These are phyloP conservation scores for Lutjanus campechanus DNA, from an alignment of 2,797 vertebrate genomes.

Conservation along the genomic window DNA sequence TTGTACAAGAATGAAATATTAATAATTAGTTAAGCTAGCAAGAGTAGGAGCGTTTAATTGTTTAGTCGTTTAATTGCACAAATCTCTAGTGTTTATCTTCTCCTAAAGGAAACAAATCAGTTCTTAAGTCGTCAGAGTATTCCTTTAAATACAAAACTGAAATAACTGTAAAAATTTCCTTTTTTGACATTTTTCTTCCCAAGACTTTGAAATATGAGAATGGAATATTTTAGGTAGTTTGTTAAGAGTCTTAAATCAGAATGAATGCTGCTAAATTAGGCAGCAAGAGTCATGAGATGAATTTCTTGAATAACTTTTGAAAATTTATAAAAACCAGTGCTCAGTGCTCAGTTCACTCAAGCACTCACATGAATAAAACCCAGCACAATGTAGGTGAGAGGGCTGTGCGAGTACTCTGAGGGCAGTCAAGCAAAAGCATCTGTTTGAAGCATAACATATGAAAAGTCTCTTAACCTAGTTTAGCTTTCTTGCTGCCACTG, in stretches of 20 bases:
- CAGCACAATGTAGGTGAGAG: constrained; percentile 36
- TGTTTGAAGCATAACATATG: constrained; percentile 49
- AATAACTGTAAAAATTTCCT: neutral
- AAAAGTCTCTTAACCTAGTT: constrained; percentile 57
- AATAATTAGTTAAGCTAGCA: too few species aligned
- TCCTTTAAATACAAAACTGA: neutral
- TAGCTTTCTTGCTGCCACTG: constrained; percentile 21
- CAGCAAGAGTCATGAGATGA: neutral
- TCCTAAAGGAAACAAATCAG: neutral
- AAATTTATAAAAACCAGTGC: neutral
- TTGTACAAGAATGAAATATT: too few species aligned
- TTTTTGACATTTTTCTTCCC: too few species aligned
- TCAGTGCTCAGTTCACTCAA: constrained; percentile 1
- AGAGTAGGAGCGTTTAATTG: too few species aligned
- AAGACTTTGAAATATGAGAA: neutral
- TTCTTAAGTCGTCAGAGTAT: neutral
- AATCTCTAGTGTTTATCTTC: neutral
- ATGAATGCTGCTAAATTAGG: constrained; percentile 3
- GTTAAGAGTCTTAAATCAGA: neutral
- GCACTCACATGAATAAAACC: constrained; percentile 10
- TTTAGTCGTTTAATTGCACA: too few species aligned
- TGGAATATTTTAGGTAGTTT: neutral
- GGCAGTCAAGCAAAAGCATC: constrained; percentile 40
- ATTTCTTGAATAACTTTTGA: neutral
- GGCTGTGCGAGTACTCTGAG: constrained; percentile 2